phyloP scores from a whole-genome alignment of 1,140 invertebrate genomes.

The Caenorhabditis inopinata region DNA sequence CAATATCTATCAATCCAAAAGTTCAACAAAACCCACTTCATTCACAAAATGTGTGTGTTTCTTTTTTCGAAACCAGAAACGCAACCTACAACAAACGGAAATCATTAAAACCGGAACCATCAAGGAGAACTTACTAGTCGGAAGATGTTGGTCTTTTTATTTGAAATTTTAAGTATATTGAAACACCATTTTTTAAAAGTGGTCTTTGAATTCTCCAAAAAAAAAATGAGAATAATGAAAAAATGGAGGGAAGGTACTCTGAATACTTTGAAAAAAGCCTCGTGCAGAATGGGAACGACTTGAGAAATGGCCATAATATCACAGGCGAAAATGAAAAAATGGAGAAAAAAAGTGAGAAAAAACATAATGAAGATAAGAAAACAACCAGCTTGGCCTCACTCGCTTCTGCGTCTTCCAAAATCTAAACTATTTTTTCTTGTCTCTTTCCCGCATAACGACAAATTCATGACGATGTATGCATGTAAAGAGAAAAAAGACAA shows the following conservation, averaged over 20 bases:
- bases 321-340: neutral
- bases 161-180: neutral
- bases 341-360: constrained; percentile 3
- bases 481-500: neutral
- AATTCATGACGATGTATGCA: neutral
- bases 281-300: no score
- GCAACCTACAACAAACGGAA: neutral
- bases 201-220: no score
- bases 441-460: neutral
- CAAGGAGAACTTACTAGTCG: neutral
- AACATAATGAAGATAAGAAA: neutral
- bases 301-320: neutral
- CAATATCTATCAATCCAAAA: neutral
- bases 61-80: neutral
- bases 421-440: no score
- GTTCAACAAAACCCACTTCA: neutral
- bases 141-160: neutral
- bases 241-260: neutral
- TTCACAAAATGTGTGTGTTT: neutral
- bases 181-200: no score
- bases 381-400: neutral
- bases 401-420: neutral
- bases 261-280: neutral
- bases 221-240: no score
- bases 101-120: neutral